Conservation (phyloP, 2,113 vertebrate species). For the Myrmecophaga tridactyla region DNA sequence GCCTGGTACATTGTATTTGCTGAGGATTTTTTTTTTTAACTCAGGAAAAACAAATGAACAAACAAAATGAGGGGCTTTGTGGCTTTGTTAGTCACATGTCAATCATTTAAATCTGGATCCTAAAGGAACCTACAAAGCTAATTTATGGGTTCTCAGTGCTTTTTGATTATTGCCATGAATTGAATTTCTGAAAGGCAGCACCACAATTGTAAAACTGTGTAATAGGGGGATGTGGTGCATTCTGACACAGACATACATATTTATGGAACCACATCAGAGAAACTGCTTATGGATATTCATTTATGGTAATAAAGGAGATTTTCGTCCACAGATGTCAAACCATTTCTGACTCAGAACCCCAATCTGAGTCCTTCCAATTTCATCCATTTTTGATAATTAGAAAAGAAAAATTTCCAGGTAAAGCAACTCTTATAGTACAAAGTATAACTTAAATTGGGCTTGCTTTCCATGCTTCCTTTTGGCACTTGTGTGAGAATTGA, state of each 20-base stretch:
- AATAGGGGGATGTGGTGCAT: too few relatives aligned
- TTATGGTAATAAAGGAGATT: not conserved
- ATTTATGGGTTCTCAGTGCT: too few relatives aligned
- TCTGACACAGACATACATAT: not conserved
- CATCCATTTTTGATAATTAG: not conserved
- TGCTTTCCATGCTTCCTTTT: not conserved
- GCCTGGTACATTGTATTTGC: too few relatives aligned
- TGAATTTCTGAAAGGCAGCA: not conserved
- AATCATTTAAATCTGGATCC: not conserved
- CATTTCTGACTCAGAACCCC: not conserved
- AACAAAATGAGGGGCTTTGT: fast-evolving
- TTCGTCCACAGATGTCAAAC: not conserved
- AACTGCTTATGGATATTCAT: not conserved
- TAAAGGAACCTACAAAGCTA: not conserved
- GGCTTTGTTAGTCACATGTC: not conserved
- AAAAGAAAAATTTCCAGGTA: not conserved
- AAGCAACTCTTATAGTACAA: not conserved
- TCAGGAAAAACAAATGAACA: not conserved
- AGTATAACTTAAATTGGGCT: not conserved
- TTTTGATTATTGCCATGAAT: fast-evolving
- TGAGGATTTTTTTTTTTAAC: not conserved
- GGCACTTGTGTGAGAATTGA: too few relatives aligned
- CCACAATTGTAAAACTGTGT: not conserved
- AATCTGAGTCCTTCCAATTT: not conserved
- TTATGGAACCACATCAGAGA: not conserved